A percentile compares a stretch with the other conserved stretches of the same genome.
These are phyloP conservation scores for Drosophila ohnishii DNA, from an alignment of 1,140 invertebrate species.

Conservation along the genomic window DNA sequence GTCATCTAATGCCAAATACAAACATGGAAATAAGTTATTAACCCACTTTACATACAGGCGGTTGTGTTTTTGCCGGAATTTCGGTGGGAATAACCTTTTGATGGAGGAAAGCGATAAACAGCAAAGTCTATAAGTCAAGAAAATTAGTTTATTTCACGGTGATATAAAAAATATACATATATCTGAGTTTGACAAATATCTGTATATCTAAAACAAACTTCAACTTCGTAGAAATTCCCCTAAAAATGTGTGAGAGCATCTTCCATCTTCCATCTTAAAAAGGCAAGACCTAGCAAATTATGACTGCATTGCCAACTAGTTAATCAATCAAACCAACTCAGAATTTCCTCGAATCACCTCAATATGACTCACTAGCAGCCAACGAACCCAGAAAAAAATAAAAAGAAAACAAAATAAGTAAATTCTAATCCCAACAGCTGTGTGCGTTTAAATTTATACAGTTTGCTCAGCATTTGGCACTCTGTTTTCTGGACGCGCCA, in stretches of 20 bases:
- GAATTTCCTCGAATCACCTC: conserved; percentile 17
- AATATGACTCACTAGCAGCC: conserved; percentile 11
- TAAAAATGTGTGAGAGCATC: conserved; percentile 9
- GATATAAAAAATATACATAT: background rate
- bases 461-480: conserved; percentile 45
- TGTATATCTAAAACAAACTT: background rate
- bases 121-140: background rate
- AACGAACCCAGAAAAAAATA: conserved; percentile 4
- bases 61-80: background rate
- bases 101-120: background rate
- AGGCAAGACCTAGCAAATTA: background rate
- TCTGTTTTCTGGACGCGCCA: conserved; percentile 30
- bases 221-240: background rate
- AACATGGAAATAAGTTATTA: conserved; percentile 72
- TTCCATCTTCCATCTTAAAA: no score
- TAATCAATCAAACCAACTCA: conserved; percentile 35
- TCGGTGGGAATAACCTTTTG: conserved; percentile 6
- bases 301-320: conserved; percentile 25
- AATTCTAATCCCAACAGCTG: conserved; percentile 29
- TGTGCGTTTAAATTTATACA: conserved; percentile 45
- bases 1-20: conserved; percentile 52
- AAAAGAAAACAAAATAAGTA: background rate
- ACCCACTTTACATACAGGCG: conserved; percentile 62
- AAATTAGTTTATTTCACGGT: background rate
- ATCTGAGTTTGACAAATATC: no score